Conservation (phyloP, 2,797 vertebrate species). For the Ctenopoma multispine region DNA sequence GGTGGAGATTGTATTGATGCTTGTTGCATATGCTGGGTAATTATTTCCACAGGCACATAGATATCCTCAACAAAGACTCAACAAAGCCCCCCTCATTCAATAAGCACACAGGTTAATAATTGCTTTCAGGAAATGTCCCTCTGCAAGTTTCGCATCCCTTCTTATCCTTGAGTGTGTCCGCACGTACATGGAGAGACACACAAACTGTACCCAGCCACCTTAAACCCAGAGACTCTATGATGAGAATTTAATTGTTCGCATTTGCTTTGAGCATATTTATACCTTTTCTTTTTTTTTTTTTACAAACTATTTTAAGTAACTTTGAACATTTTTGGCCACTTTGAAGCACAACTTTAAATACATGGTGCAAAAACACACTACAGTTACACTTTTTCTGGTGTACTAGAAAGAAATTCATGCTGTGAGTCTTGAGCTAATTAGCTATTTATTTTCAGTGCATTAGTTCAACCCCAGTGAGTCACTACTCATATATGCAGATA, state of each 20-base stretch:
- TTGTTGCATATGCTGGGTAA: slow-evolving; percentile 42
- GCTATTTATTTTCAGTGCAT: slow-evolving; percentile 9
- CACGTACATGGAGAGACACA: background rate
- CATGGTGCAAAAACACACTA: slow-evolving; percentile 4
- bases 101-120: slow-evolving; percentile 38
- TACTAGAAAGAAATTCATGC: slow-evolving; percentile 7
- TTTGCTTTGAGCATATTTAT: slow-evolving; percentile 61
- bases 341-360: slow-evolving; percentile 58
- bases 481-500: background rate
- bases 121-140: slow-evolving; percentile 18
- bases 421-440: slow-evolving; percentile 20
- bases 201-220: background rate
- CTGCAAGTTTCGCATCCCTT: background rate
- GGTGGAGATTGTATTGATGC: slow-evolving; percentile 26
- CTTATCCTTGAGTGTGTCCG: background rate
- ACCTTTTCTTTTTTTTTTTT: slow-evolving; percentile 58
- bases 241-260: slow-evolving; percentile 39
- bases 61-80: slow-evolving; percentile 18
- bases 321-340: slow-evolving; percentile 65
- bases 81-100: background rate
- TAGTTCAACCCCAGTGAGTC: background rate
- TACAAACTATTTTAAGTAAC: slow-evolving; percentile 61
- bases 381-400: background rate
- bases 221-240: slow-evolving; percentile 2
- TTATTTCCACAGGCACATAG: slow-evolving; percentile 40